These are phyloP conservation scores for Poecilia latipinna DNA, from an alignment of 2,113 vertebrate genomes.

Conservation along the genomic window DNA sequence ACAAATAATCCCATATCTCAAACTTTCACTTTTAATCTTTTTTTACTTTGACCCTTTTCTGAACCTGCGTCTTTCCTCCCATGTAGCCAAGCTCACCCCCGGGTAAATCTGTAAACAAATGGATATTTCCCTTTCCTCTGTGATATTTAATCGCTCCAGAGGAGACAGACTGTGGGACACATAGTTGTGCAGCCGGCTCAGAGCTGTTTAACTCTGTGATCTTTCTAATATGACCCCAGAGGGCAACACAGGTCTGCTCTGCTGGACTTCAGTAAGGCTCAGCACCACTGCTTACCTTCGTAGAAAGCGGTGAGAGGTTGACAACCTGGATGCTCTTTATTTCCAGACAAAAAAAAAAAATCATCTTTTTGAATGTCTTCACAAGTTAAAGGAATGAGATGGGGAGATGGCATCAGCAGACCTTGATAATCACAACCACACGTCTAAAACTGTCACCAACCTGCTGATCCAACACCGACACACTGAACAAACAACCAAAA, in stretches of 20 bases:
- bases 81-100: background rate
- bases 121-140: background rate
- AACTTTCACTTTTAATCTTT: slow-evolving; percentile 36
- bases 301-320: background rate
- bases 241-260: slow-evolving; percentile 30
- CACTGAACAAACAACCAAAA: background rate
- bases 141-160: slow-evolving; percentile 44
- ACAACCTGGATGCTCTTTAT: slow-evolving; percentile 36
- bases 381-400: slow-evolving; percentile 43
- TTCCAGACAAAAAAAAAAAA: slow-evolving; percentile 63
- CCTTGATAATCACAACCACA: slow-evolving; percentile 67
- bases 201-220: slow-evolving; percentile 52
- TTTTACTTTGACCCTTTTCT: slow-evolving; percentile 42
- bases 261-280: slow-evolving; percentile 28
- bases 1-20: too few relatives aligned
- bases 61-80: slow-evolving; percentile 32
- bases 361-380: slow-evolving; percentile 70
- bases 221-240: slow-evolving; percentile 49
- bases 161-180: slow-evolving; percentile 36
- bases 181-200: slow-evolving; percentile 28
- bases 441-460: slow-evolving; percentile 9
- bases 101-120: slow-evolving; percentile 36
- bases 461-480: slow-evolving; percentile 3
- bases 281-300: slow-evolving; percentile 31
- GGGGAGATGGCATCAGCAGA: background rate